phyloP scores from a whole-genome alignment of 2,113 vertebrate genomes.

The Bubo bubo region DNA sequence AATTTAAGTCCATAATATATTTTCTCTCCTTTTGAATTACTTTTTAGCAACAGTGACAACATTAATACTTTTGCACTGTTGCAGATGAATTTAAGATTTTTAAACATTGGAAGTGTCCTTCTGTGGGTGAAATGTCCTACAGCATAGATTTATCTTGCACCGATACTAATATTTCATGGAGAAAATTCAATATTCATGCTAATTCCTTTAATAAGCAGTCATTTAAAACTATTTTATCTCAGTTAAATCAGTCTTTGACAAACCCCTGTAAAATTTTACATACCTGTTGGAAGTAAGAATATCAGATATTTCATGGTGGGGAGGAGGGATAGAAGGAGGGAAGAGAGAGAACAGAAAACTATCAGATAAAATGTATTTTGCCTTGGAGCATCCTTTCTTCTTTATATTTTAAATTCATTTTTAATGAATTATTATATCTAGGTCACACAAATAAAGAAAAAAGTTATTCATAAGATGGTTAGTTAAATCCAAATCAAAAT shows the following conservation, averaged over 20 bases:
- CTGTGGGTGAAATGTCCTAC: background rate
- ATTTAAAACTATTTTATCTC: slow-evolving; percentile 4
- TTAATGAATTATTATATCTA: background rate
- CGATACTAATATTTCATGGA: background rate
- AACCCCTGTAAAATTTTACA: background rate
- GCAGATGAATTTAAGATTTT: background rate
- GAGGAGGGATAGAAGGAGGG: background rate
- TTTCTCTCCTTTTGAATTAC: background rate
- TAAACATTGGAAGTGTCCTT: background rate
- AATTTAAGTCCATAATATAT: background rate
- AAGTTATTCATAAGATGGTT: background rate
- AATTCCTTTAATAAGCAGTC: background rate
- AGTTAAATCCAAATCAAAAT: background rate
- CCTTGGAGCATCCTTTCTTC: background rate
- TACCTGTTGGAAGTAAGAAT: background rate
- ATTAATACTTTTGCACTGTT: background rate
- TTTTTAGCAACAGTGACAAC: background rate
- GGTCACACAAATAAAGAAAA: background rate
- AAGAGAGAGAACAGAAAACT: background rate
- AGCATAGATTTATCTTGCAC: background rate
- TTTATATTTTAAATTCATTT: background rate
- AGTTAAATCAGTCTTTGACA: background rate
- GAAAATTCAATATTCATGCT: background rate
- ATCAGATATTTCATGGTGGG: background rate
- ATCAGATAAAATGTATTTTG: background rate